These are phyloP conservation scores for Brachyalestes nurse DNA, from an alignment of 2,797 vertebrate genomes.

Conservation along the genomic window DNA sequence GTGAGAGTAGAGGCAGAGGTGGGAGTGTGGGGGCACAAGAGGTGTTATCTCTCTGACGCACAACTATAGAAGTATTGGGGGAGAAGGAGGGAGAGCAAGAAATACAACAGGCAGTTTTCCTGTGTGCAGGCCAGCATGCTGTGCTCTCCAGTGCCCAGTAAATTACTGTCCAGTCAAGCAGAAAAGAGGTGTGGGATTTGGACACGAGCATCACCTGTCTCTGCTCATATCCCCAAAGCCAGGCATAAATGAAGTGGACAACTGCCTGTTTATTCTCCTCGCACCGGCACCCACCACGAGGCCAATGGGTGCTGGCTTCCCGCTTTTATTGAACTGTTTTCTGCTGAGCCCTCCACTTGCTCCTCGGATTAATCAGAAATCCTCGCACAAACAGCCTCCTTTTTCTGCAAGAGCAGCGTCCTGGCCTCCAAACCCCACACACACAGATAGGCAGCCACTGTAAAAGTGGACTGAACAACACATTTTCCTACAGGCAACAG, in stretches of 20 bases:
- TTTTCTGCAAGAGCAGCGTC: slow-evolving; percentile 54
- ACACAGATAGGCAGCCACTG: slow-evolving; percentile 16
- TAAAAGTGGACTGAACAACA: slow-evolving; percentile 31
- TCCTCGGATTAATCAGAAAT: slow-evolving; percentile 67
- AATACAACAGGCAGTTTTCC: slow-evolving; percentile 74
- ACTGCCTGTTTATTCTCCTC: slow-evolving; percentile 57
- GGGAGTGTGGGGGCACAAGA: background rate
- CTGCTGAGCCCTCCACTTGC: slow-evolving; percentile 47
- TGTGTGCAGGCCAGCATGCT: slow-evolving; percentile 74
- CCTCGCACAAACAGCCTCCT: slow-evolving; percentile 35
- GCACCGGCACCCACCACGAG: slow-evolving; percentile 30
- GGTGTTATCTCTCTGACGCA: slow-evolving; percentile 51
- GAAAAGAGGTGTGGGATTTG: slow-evolving; percentile 78
- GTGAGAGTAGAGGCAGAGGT: slow-evolving; percentile 8
- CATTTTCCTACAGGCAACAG: slow-evolving; percentile 16
- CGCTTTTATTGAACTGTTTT: slow-evolving; percentile 50
- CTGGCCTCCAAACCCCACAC: background rate
- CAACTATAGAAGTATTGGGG: slow-evolving; percentile 43
- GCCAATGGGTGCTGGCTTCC: slow-evolving; percentile 25
- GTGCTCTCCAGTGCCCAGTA: slow-evolving; percentile 75
- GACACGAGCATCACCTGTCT: slow-evolving; percentile 72
- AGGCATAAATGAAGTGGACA: slow-evolving; percentile 65
- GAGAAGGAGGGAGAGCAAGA: slow-evolving; percentile 58
- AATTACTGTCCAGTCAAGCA: slow-evolving; percentile 81
- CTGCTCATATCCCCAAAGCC: slow-evolving; percentile 62